These are phyloP conservation scores for Danio rerio DNA, from an alignment of 2,113 vertebrate species.

Conservation along the genomic window GRCz12tu NC_133185.1:32899001-32899500, in stretches of 20 bases:
- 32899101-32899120: background rate
- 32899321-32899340: too few relatives aligned
- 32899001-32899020: slow-evolving; percentile 12
- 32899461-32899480: too few relatives aligned
- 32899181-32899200: slow-evolving; percentile 5
- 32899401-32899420: too few relatives aligned
- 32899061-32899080: background rate
- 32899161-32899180: slow-evolving; percentile 2
- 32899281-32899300: too few relatives aligned
- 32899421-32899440: too few relatives aligned
- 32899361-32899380: too few relatives aligned
- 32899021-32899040: background rate
- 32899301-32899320: too few relatives aligned
- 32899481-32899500: too few relatives aligned
- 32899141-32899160: slow-evolving; percentile 5
- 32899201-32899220: slow-evolving; percentile 14
- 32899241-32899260: slow-evolving; percentile 72
- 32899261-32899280: slow-evolving; percentile 59
- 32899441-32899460: too few relatives aligned
- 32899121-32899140: background rate
- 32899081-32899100: slow-evolving; percentile 16
- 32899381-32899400: too few relatives aligned
- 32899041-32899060: background rate
- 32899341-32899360: too few relatives aligned
- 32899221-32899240: slow-evolving; percentile 14